phyloP scores from a whole-genome alignment of 2,797 vertebrate species.

The Mormyrus proboscirostris region DNA sequence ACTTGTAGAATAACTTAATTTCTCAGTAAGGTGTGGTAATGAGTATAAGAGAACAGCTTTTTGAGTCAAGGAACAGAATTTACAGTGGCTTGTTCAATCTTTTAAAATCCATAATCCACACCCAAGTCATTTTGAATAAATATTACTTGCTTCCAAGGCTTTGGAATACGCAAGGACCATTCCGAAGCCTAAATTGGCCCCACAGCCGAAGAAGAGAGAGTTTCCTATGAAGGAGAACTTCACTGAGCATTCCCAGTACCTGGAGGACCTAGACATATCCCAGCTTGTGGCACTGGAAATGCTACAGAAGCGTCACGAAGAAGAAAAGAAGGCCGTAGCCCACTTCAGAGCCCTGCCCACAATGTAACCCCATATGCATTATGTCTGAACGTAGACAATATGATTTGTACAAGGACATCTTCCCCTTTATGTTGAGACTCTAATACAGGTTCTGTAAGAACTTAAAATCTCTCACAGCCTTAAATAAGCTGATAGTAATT shows the following conservation, averaged over 20 bases:
- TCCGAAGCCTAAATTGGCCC: constrained; percentile 59
- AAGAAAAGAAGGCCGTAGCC: constrained; percentile 75
- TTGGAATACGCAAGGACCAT: constrained; percentile 85
- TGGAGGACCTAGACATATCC: constrained; percentile 44
- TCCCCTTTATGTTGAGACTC: neutral
- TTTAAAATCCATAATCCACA: neutral
- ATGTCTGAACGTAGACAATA: neutral
- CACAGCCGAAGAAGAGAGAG: constrained; percentile 32
- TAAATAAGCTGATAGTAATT: constrained; percentile 10
- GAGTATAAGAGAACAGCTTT: neutral
- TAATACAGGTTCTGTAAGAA: constrained; percentile 10
- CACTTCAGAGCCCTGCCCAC: constrained; percentile 60
- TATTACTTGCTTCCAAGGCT: constrained; percentile 56
- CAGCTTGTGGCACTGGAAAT: constrained; percentile 62
- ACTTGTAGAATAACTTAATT: neutral
- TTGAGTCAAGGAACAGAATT: neutral
- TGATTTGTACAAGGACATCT: neutral
- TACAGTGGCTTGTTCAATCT: neutral
- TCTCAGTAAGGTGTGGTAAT: neutral
- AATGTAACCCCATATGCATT: constrained; percentile 29
- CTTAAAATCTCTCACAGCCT: neutral
- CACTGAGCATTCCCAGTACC: constrained; percentile 24
- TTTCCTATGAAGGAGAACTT: constrained; percentile 24
- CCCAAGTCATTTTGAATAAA: neutral
- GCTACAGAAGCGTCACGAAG: constrained; percentile 69